Evolutionary conservation across 2,888 invertebrate species (phyloP), one percentile per base, ranked within the genome.

Genomic region (Brenthis ino): DNA sequence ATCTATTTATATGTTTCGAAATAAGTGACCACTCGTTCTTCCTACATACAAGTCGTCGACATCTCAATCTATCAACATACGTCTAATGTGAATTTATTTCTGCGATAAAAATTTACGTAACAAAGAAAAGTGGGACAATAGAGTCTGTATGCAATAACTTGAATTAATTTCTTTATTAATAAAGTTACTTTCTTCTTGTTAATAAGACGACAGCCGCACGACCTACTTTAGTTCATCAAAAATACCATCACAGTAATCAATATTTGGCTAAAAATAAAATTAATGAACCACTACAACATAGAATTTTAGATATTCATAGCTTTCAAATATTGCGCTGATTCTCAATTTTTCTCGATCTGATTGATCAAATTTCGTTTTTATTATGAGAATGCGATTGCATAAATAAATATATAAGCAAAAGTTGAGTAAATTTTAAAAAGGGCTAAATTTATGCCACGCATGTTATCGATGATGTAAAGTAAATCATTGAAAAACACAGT

Each of bases 401-500:
- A 43, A 43, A 43, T 43, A 43, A 11, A 43, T 24, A 3, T 24
- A 24, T 43, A 54, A 6, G 53, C 37, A 54, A 24, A 51, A 53
- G 33, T 24, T 20, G n/a, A 60, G 13, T 48, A 3, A 55, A 51
- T 33, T 55, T 13, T n/a, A 11, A 37, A 51, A 28, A 56, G 50
- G 53, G 47, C 48, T 16, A 20, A 20, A 20, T 56, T 55, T 61
- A 50, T 61, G 54, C 43, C 51, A 65, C 68, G 67, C 68, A 75
- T 75, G 68, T 82, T 77, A 75, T 77, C 77, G 76, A 80, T 85
- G 83, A 84, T 84, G 85, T 85, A 85, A 85, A 72, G 66, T 69
- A 71, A 74, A 70, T 70, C 63, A 84, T 80, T 81, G 79, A 78
- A 85, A 88, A 86, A 84, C 83, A 82, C 79, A 76, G 80, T 83